Evolutionary conservation across 2,888 invertebrate genomes (phyloP), one percentile per base, ranked within the genome.

Genomic region (Omphaloscelis lunosa): DNA sequence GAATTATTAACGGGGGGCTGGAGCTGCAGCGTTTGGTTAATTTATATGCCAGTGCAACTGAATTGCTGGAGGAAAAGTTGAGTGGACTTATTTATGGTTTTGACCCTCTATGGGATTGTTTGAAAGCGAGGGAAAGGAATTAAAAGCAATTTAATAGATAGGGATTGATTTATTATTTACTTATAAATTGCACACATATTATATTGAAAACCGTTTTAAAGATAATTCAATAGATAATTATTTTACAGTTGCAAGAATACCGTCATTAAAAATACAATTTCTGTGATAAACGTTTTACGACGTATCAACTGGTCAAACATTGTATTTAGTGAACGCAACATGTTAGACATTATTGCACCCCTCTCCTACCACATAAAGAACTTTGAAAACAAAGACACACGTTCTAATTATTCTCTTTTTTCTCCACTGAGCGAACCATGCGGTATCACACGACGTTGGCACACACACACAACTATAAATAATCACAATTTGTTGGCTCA

Each of bases 401-500:
- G 45, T 72, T 62, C 68, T 79, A 76, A 84, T 82, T 73, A 75
- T 82, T 61, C 15, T 77, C 62, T 67, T 79, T 84, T 78, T 82
- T 71, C 58, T 29, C 56, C 5, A 51, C 17, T 61, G 5, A 53
- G 51, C 29, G 58, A 79, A n/a, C 61, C 79, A 71, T 79, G 69
- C 75, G 71, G 85, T 76, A 62, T 69, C 85, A 86, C 84, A 84
- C 75, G 72, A 66, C 41, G 77, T 86, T 86, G 86, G 86, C 86
- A 84, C 82, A 62, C 79, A 62, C 79, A 69, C 53, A 79, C 77
- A 59, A 77, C 86, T 76, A 84, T 86, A 86, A 84, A 86, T 86
- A 86, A 86, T 78, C 67, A 75, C 84, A 86, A 84, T 86, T 86
- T 84, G 86, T 84, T 86, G 86, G 86, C 86, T 86, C 86, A 84